These are phyloP conservation scores for Diachrysia chrysitis DNA, from an alignment of 2,888 invertebrate genomes.

Conservation along the genomic window DNA sequence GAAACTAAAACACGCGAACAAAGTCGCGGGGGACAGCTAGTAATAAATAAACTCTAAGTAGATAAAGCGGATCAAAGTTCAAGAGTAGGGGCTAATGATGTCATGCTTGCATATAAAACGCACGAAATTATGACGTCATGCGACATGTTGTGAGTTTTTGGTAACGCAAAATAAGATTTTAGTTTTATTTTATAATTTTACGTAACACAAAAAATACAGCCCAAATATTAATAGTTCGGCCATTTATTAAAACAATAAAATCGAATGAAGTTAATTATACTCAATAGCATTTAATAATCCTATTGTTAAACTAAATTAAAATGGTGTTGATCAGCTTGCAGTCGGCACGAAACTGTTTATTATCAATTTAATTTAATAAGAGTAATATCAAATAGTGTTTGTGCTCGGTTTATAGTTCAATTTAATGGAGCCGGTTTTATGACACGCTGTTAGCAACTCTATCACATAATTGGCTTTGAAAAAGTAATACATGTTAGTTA, in stretches of 20 bases:
- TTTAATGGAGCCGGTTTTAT: conserved; percentile 49
- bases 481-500: conserved; percentile 46
- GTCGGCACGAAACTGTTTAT: conserved; percentile 51
- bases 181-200: no score
- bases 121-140: no score
- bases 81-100: no score
- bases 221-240: conserved; percentile 17
- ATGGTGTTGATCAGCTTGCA: conserved; percentile 49
- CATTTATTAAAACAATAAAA: conserved; percentile 45
- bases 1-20: no score
- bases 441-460: conserved; percentile 47
- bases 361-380: conserved; percentile 54
- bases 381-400: conserved; percentile 52
- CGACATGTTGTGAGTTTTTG: no score
- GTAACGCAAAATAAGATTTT: no score
- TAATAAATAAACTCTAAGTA: no score
- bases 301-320: conserved; percentile 61
- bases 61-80: no score
- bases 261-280: conserved; percentile 43
- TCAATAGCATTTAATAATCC: conserved; percentile 53
- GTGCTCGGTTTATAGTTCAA: conserved; percentile 48
- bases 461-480: conserved; percentile 51
- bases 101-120: no score
- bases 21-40: no score
- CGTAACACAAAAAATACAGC: background rate